These are phyloP conservation scores for Hexactinellida sp. DNA, from an alignment of 37 sponge, comb jelly and placozoan genomes.

Conservation along the genomic window DNA sequence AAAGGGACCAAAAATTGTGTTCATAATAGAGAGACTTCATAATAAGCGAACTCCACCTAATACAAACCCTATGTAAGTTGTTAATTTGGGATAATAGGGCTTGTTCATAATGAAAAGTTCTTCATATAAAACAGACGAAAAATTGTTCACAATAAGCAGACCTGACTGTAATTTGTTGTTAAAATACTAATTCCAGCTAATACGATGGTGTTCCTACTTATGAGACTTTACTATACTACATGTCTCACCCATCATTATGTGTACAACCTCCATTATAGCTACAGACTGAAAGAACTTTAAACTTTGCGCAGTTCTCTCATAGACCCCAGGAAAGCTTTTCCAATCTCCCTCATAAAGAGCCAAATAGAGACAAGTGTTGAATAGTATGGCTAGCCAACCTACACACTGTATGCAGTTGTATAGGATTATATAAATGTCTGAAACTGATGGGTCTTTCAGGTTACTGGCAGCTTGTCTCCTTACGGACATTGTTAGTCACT, in stretches of 20 bases:
- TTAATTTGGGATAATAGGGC: no score
- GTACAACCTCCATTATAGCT: background rate
- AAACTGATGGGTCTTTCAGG: background rate
- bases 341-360: background rate
- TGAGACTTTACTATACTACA: no score
- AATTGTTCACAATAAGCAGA: no score
- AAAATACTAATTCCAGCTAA: no score
- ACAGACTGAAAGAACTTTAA: background rate
- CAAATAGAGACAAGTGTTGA: background rate
- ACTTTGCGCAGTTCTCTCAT: background rate
- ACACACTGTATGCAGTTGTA: background rate
- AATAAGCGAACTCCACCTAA: no score
- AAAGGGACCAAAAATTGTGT: no score
- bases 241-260: conserved; percentile 1
- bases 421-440: background rate
- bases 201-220: no score
- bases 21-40: no score
- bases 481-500: background rate
- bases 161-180: no score
- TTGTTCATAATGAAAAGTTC: no score
- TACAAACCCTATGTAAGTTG: no score
- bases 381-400: background rate
- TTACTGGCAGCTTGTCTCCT: background rate
- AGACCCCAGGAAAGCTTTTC: background rate
- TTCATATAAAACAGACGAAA: no score